Conservation (phyloP, 2,797 vertebrate species). For the Sebastes ruberrimus region DNA sequence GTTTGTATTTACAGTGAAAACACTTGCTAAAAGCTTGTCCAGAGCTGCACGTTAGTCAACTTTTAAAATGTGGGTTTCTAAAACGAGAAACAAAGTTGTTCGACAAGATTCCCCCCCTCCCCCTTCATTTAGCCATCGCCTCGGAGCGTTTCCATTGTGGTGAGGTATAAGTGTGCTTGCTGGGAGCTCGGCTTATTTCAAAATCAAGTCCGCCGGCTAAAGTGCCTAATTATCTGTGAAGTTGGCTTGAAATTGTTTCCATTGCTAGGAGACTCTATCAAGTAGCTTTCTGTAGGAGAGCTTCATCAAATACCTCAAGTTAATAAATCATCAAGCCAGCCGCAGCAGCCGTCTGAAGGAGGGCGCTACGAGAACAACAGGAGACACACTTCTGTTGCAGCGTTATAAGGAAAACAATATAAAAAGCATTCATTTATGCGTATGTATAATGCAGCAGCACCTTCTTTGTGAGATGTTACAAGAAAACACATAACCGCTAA, state of each 20-base stretch:
- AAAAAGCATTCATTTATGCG: conserved; percentile 1
- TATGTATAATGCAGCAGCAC: not conserved
- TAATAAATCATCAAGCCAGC: conserved; percentile 78
- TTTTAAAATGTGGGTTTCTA: not conserved
- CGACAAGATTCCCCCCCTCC: not conserved
- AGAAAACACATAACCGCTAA: not conserved
- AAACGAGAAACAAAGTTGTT: conserved; percentile 23
- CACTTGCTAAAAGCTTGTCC: not conserved
- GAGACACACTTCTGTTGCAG: not conserved
- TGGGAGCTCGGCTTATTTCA: conserved; percentile 59
- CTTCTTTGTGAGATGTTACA: not conserved
- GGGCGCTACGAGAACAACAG: conserved; percentile 3
- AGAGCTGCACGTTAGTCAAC: not conserved
- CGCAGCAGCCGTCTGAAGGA: conserved; percentile 31
- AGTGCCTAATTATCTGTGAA: conserved; percentile 82
- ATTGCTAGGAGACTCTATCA: conserved; percentile 71
- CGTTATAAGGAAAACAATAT: not conserved
- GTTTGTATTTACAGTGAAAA: not conserved
- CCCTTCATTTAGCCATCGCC: conserved; percentile 3
- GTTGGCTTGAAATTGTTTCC: conserved; percentile 79
- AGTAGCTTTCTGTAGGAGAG: conserved; percentile 67
- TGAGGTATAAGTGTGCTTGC: conserved; percentile 40
- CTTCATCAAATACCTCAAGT: conserved; percentile 73
- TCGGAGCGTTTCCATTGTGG: conserved; percentile 15
- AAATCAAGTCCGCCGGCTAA: conserved; percentile 73